These are phyloP conservation scores for Patiria miniata DNA, from an alignment of 35 echinoderm and acorn worm species.

Conservation along the genomic window DNA sequence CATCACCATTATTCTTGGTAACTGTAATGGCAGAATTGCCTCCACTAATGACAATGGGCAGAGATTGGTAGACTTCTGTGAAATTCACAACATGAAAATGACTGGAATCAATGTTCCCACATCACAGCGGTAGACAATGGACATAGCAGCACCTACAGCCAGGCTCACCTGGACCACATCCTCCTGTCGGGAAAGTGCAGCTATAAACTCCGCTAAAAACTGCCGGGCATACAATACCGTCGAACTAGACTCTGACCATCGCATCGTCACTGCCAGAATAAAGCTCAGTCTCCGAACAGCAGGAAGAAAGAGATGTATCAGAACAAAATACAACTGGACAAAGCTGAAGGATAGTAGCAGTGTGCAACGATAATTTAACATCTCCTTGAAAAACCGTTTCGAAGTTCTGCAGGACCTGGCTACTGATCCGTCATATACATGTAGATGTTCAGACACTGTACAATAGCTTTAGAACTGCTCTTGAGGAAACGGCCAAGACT, in stretches of 20 bases:
- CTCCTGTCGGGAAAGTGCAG: not conserved
- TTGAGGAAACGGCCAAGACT: not conserved
- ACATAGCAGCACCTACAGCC: not conserved
- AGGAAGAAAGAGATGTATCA: not conserved
- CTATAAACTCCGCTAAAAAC: slow-evolving; percentile 17
- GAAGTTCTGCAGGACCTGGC: slow-evolving; percentile 1
- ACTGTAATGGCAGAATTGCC: slow-evolving; percentile 19
- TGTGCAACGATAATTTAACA: not conserved
- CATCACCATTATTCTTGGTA: not conserved
- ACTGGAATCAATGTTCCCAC: slow-evolving; percentile 10
- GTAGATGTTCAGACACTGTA: not conserved
- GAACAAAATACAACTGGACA: slow-evolving; percentile 10
- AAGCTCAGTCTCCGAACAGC: not conserved
- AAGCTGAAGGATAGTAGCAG: not conserved
- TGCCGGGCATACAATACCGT: slow-evolving; percentile 23
- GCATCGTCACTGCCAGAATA: slow-evolving; percentile 16
- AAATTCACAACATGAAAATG: not conserved
- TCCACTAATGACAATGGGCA: slow-evolving; percentile 20
- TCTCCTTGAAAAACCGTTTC: not conserved
- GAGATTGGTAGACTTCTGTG: slow-evolving; percentile 6
- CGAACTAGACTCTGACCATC: slow-evolving; percentile 1
- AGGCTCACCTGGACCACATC: not conserved
- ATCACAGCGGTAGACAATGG: not conserved
- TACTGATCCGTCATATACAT: not conserved
- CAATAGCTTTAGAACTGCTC: not conserved